Evolutionary conservation across 2,113 vertebrate species (phyloP).

Genomic region (Sceloporus tristichus): DNA sequence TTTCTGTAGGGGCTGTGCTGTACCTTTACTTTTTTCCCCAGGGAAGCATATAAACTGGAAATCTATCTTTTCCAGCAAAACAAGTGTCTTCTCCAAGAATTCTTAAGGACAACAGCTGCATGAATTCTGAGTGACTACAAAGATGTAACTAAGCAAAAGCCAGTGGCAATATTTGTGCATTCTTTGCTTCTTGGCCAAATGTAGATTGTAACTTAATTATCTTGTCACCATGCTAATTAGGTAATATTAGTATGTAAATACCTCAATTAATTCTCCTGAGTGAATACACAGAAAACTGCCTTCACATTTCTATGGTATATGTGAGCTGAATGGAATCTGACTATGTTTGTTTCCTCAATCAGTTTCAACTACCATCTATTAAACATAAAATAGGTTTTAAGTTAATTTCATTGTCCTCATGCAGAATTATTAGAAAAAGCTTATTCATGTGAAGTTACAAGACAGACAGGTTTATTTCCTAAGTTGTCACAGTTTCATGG

Average conservation of each 20-base stretch:
- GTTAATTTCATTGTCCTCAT: constrained; percentile 58
- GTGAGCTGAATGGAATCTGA: constrained; percentile 10
- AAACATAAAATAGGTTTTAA: constrained; percentile 62
- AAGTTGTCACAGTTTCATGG: no score
- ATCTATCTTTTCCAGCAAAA: constrained; percentile 44
- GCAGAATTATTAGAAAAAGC: no score
- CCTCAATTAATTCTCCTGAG: constrained; percentile 75
- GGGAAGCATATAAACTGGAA: constrained; percentile 43
- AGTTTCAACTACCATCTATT: constrained; percentile 67
- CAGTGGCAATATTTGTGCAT: constrained; percentile 24
- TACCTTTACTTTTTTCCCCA: constrained; percentile 22
- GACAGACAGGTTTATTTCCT: neutral
- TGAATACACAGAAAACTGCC: constrained; percentile 70
- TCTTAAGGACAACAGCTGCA: constrained; percentile 25
- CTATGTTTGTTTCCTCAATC: constrained; percentile 57
- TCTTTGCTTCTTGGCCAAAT: constrained; percentile 52
- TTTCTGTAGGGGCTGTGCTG: constrained; percentile 34
- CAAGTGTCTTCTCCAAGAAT: constrained; percentile 47
- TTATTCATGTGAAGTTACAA: neutral
- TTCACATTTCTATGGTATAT: constrained; percentile 37
- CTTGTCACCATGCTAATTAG: constrained; percentile 72
- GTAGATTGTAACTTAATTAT: constrained; percentile 73
- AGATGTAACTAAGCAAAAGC: constrained; percentile 47
- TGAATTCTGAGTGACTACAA: constrained; percentile 43
- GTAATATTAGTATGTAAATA: constrained; percentile 76